These are phyloP conservation scores for Emydura subglobosa DNA, from an alignment of 2,113 vertebrate species.

Conservation along the genomic window DNA sequence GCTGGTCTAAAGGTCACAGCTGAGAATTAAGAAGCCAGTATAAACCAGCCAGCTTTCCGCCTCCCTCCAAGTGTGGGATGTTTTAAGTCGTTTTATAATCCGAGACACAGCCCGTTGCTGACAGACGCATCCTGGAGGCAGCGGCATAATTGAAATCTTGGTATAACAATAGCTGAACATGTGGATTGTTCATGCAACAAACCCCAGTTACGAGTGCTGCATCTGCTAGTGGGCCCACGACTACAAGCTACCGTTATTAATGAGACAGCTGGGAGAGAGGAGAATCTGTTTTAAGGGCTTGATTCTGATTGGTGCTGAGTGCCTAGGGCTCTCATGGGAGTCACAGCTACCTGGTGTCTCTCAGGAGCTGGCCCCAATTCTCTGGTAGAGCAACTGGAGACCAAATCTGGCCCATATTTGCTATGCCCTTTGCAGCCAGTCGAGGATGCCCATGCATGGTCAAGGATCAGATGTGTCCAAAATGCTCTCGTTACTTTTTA, in stretches of 20 bases:
- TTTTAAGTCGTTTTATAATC: neutral
- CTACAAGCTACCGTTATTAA: neutral
- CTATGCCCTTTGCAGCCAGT: neutral
- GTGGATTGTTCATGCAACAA: neutral
- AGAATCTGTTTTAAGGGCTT: neutral
- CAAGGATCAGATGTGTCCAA: neutral
- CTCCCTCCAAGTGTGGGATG: neutral
- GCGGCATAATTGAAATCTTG: neutral
- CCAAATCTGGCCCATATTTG: neutral
- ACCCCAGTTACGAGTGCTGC: neutral
- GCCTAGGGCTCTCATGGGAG: too few species aligned
- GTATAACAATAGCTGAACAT: neutral
- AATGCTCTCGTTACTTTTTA: neutral
- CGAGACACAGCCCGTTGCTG: neutral
- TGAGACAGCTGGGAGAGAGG: neutral
- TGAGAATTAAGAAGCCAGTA: too few species aligned
- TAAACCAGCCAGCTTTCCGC: neutral
- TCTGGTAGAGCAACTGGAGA: neutral
- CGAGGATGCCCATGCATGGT: neutral
- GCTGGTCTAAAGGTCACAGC: too few species aligned
- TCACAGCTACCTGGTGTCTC: neutral
- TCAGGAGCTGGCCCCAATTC: neutral
- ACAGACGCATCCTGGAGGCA: neutral
- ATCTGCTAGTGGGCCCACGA: neutral
- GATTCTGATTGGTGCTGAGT: neutral